Percentiles rank a stretch among this genome's conserved stretches.
Evolutionary conservation across 1,140 invertebrate species (phyloP).

Genomic region (Psix sp.): DNA sequence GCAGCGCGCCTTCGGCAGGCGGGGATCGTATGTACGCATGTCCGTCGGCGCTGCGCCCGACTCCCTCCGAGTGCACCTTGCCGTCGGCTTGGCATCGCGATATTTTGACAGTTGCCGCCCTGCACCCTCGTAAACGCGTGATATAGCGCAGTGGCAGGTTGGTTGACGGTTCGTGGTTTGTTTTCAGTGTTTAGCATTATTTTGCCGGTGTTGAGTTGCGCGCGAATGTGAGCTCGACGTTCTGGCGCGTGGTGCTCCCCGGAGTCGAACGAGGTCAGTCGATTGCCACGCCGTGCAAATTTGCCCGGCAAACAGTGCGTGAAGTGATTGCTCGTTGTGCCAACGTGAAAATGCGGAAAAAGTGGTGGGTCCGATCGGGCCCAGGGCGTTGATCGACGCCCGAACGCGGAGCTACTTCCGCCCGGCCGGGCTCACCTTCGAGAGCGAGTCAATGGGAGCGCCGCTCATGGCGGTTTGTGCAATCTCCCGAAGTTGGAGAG

Average conservation of each 20-base stretch:
- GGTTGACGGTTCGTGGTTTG: neutral
- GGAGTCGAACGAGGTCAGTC: slow-evolving; percentile 65
- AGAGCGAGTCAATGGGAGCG: slow-evolving; percentile 11
- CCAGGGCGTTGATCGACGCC: slow-evolving; percentile 16
- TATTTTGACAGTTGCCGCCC: slow-evolving; percentile 71
- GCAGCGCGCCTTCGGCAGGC: neutral
- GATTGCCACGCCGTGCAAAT: slow-evolving; percentile 49
- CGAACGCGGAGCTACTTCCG: slow-evolving; percentile 4
- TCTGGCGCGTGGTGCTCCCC: slow-evolving; percentile 23
- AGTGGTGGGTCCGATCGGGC: slow-evolving; percentile 19
- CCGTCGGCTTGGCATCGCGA: slow-evolving; percentile 27
- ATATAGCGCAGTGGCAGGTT: slow-evolving; percentile 11
- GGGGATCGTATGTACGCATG: slow-evolving; percentile 64
- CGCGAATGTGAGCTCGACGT: slow-evolving; percentile 10
- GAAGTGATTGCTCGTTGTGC: neutral
- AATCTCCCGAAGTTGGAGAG: slow-evolving; percentile 16
- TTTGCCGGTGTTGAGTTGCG: too few relatives aligned
- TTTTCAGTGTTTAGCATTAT: too few relatives aligned
- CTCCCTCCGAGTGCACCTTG: slow-evolving; percentile 26
- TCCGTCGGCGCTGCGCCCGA: slow-evolving; percentile 50
- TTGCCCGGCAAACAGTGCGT: neutral
- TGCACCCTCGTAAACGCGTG: slow-evolving; percentile 59
- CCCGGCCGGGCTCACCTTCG: slow-evolving; percentile 4
- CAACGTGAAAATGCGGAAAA: slow-evolving; percentile 26
- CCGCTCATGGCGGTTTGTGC: slow-evolving; percentile 27